These are phyloP conservation scores for Paedocypris sp. DNA, from an alignment of 2,113 vertebrate genomes.

Conservation along the genomic window DNA sequence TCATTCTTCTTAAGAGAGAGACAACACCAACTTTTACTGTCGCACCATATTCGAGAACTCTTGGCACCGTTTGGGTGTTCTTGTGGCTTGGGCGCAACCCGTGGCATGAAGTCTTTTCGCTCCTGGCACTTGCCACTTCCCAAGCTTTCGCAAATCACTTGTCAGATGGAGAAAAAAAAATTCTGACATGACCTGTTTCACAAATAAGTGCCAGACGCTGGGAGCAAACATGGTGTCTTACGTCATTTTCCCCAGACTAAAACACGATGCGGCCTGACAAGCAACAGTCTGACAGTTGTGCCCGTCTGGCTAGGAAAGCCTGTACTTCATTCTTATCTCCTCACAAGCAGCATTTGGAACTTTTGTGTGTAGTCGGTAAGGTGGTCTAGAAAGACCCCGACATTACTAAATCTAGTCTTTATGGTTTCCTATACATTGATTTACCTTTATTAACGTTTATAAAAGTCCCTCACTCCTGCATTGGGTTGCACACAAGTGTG, in stretches of 20 bases:
- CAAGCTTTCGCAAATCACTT: neutral
- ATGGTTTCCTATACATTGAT: neutral
- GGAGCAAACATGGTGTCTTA: conserved; percentile 29
- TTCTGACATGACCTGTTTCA: conserved; percentile 40
- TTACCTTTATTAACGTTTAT: no score
- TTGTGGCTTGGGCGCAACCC: conserved; percentile 43
- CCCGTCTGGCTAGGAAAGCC: neutral
- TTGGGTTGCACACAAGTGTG: no score
- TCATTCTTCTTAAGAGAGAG: neutral
- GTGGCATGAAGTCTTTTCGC: conserved; percentile 20
- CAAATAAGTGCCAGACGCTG: conserved; percentile 35
- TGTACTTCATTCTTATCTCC: neutral
- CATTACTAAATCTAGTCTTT: neutral
- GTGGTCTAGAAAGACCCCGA: no score
- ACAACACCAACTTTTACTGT: conserved; percentile 12
- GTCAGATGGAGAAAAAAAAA: conserved; percentile 33
- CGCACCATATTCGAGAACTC: neutral
- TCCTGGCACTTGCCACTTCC: neutral
- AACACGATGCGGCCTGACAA: neutral
- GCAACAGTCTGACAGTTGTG: neutral
- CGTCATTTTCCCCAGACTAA: neutral
- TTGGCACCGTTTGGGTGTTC: neutral
- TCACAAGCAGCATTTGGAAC: neutral
- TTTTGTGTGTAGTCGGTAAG: no score
- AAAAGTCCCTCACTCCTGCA: neutral